A percentile compares a stretch with the other conserved stretches of the same genome.
Conservation (phyloP, 2,888 invertebrate species). For the Fissipunctia ypsillon region DNA sequence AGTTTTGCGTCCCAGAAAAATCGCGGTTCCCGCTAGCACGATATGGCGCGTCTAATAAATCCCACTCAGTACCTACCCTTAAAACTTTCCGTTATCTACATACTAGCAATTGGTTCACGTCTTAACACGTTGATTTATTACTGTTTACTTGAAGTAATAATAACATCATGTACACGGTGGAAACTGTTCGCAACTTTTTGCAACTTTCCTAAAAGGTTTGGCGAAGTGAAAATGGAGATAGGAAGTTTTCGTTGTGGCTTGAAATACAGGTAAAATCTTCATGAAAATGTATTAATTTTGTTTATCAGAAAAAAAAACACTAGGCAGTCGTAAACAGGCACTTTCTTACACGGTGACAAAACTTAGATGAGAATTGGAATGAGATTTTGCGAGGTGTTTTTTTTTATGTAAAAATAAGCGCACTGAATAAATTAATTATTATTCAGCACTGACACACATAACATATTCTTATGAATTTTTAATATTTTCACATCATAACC, state of each 20-base stretch:
- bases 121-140: conserved; percentile 30
- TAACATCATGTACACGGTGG: background rate
- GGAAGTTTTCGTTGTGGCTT: conserved; percentile 1
- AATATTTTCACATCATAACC: conserved; percentile 38
- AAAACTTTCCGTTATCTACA: background rate
- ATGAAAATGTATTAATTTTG: background rate
- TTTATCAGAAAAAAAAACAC: background rate
- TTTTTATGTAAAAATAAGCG: background rate
- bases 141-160: conserved; percentile 24
- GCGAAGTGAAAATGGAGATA: conserved; percentile 4
- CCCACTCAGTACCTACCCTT: background rate
- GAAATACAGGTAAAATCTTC: background rate
- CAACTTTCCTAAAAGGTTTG: conserved; percentile 1
- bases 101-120: background rate
- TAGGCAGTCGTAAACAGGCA: no score
- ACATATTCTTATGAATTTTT: conserved; percentile 43
- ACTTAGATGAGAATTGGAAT: background rate
- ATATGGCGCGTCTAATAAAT: background rate
- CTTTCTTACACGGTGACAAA: background rate
- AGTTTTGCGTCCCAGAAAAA: background rate
- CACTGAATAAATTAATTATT: conserved; percentile 24
- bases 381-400: background rate
- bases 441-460: conserved; percentile 25
- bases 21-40: background rate
- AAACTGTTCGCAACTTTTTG: conserved; percentile 8